Conservation (phyloP, 2,888 invertebrate species). For the Chrysolina haemoptera region DNA sequence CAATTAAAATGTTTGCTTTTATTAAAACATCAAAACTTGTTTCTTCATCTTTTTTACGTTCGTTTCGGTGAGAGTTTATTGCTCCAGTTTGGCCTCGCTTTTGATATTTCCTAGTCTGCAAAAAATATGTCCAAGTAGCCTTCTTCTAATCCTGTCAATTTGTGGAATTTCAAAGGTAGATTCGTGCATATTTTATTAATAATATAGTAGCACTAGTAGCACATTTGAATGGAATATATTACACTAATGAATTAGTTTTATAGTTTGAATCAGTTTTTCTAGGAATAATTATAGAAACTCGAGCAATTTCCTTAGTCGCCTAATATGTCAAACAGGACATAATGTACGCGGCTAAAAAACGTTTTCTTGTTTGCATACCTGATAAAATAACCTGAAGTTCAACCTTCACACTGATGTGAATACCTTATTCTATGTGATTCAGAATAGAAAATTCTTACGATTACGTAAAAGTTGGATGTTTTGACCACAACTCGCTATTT, state of each 20-base stretch:
- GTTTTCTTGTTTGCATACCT: slow-evolving; percentile 17
- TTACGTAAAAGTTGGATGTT: not conserved
- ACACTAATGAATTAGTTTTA: not conserved
- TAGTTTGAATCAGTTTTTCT: not conserved
- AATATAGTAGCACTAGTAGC: not conserved
- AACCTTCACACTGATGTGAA: slow-evolving; percentile 35
- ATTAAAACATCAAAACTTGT: too few relatives aligned
- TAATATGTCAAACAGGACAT: not conserved
- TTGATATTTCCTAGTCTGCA: not conserved
- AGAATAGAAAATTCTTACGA: not conserved
- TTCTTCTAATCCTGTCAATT: not conserved
- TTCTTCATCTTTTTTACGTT: too few relatives aligned
- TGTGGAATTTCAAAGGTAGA: not conserved
- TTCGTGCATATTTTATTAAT: not conserved
- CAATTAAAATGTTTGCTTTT: too few relatives aligned
- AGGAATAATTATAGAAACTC: not conserved
- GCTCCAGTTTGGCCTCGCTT: slow-evolving; percentile 15
- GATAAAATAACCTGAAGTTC: slow-evolving; percentile 18
- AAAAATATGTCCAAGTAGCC: not conserved
- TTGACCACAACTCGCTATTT: not conserved
- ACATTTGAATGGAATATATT: not conserved
- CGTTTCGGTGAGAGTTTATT: not conserved
- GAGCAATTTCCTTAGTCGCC: slow-evolving; percentile 3
- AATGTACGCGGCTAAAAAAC: not conserved
- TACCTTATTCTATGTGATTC: not conserved